These are phyloP conservation scores for Prinia subflava DNA, from an alignment of 2,113 vertebrate genomes.

Conservation along the genomic window DNA sequence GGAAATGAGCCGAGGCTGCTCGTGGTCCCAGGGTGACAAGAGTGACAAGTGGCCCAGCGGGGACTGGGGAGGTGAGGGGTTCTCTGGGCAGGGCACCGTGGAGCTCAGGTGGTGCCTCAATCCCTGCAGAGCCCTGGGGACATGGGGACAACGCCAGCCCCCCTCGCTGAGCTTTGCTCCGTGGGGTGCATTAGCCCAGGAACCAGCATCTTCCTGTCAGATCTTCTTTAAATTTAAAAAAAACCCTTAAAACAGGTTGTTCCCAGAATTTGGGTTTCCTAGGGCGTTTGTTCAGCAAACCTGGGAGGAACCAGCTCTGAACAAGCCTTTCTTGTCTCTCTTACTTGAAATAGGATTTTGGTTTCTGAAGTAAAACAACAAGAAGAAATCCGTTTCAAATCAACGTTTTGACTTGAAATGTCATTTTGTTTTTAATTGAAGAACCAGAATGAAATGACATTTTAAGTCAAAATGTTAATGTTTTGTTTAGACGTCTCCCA, in stretches of 20 bases:
- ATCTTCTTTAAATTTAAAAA: not conserved
- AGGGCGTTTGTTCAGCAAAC: not conserved
- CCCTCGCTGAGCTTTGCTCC: not conserved
- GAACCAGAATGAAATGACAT: constrained; percentile 45
- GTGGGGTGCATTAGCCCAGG: fast-evolving
- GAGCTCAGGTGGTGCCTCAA: not conserved
- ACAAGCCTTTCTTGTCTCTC: not conserved
- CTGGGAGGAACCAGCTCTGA: not conserved
- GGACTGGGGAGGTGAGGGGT: not conserved
- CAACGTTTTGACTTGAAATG: constrained; percentile 55
- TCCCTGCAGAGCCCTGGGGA: not conserved
- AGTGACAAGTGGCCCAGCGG: not conserved
- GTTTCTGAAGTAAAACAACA: constrained; percentile 12
- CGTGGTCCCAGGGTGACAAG: not conserved
- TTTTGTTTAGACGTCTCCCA: constrained; percentile 53
- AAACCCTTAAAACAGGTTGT: not conserved
- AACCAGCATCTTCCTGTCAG: not conserved
- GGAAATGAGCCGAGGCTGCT: not conserved
- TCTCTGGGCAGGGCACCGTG: not conserved
- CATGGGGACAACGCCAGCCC: fast-evolving
- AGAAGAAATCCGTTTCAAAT: not conserved
- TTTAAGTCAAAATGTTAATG: constrained; percentile 63
- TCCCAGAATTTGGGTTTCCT: not conserved
- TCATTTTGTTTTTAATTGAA: constrained; percentile 60
- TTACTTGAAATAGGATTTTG: not conserved